Evolutionary conservation across 2,888 invertebrate species (phyloP), one percentile per base, ranked within the genome.

Genomic region (Nectonema munidae): DNA sequence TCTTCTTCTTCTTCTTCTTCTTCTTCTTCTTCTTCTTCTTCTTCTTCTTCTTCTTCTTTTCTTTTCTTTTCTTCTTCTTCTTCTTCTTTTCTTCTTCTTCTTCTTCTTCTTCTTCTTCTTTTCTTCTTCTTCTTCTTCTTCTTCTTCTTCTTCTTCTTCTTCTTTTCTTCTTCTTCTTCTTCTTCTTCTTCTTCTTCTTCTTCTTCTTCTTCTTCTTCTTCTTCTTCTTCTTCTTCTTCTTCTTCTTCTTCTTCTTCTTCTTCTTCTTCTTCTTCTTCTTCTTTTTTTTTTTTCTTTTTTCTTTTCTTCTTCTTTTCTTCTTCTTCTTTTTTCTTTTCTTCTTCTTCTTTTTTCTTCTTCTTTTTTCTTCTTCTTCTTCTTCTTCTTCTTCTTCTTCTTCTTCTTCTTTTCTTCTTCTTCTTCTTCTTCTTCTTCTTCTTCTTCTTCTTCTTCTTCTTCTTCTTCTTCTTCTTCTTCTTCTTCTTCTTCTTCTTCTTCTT

Each of bases 181-280:
- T n/a, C n/a, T n/a, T n/a, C n/a, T n/a, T n/a, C n/a, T 13, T 32
- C 13, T 32, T 13, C 32, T 9, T 9, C 6, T 9, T 9, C 32
- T 32, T 32, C 32, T 9, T 32, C 13, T 32, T 32, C 9, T 9
- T 6, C 9, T 32, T 6, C 13, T 32, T 9, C 32, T 9, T 9
- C 32, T 9, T 32, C 32, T 13, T 32, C 32, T 6, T 32, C 6
- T 9, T 32, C 32, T 32, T 32, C 9, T 9, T 32, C 32, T 32
- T 32, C 9, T 9, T 11, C 32, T 13, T 11, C 13, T 6, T 11
- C 32, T 9, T 32, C 32, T 50, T 49, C n/a, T 32, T 32, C 9
- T 14, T 32, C 13, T 9, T 9, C 32, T 32, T 6, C 6, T 11
- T 11, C 11, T 9, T 6, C 6, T 9, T 11, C 32, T 32, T n/a